Base-by-base conservation (phyloP, 2,888 invertebrate genomes). In the Agonopterix heracliana region DNA sequence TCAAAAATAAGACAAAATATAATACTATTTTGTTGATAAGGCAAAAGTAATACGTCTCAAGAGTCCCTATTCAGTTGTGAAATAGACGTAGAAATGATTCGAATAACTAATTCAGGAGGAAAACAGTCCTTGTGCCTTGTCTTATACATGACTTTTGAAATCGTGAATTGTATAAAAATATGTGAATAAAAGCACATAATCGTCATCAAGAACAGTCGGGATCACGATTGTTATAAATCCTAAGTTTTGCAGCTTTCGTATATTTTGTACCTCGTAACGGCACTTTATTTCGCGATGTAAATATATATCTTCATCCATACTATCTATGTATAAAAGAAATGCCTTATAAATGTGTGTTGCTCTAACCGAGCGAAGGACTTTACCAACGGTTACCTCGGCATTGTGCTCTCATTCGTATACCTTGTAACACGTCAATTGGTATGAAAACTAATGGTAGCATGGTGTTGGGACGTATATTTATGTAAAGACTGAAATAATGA, bases 401-500 rank as follows among this genome's bases (percentile, higher is more conserved):
- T 5, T 41, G 26, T 26, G 41, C 41, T 41, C 13, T n/a, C n/a
- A 10, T 38, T 38, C n/a, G 36, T 36, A 36, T 36, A 38, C 38
- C 26, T 38, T 41, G 13, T 12, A 12, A 5, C 11, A 38, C 3
- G 50, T 50, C 50, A 50, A 51, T 52, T 48, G 46, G n/a, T 38
- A n/a, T 38, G 3, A 12, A 12, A 12, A 12, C 12, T 12, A 41
- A 36, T 9, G 48, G 38, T 34, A 47, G 47, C 46, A 47, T 26
- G 45, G 45, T 46, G 46, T 44, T 45, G 43, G 47, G 48, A 50
- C 42, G 52, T 47, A 44, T 45, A 48, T 67, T 61, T 61, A 26
- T 66, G 68, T 66, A 72, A 81, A 81, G 81, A 81, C 81, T 81
- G 80, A 81, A 67, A 67, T 67, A 57, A 63, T 63, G 66, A 45